Evolutionary conservation across 92 coral and sea anemone species (phyloP).

Genomic region (Epizoanthus ramosus): DNA sequence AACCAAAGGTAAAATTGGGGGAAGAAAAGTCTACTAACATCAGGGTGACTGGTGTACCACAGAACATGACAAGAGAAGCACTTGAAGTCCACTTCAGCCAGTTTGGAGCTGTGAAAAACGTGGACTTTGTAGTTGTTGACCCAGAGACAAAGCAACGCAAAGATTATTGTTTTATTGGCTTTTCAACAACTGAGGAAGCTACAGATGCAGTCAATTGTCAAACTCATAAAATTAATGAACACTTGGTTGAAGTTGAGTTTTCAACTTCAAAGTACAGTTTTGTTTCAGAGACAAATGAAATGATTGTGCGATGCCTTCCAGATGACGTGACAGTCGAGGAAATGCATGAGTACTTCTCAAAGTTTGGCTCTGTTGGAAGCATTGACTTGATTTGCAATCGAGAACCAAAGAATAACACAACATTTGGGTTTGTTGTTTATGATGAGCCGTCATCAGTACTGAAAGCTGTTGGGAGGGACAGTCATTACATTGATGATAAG

Average conservation of each 20-base stretch:
- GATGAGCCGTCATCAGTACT: not conserved
- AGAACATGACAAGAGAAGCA: conserved; percentile 14
- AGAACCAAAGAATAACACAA: conserved; percentile 16
- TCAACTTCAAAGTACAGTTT: conserved; percentile 28
- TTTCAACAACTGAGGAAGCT: conserved; percentile 7
- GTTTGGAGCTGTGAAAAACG: conserved; percentile 11
- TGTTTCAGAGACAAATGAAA: conserved; percentile 18
- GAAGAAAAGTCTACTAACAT: conserved; percentile 23
- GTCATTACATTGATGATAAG: conserved; percentile 31
- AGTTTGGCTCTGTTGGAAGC: conserved; percentile 7
- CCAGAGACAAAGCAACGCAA: conserved; percentile 33
- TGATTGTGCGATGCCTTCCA: conserved; percentile 24
- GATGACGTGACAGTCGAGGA: conserved; percentile 17
- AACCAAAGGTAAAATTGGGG: conserved; percentile 25
- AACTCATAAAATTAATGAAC: conserved; percentile 3
- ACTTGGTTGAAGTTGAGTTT: conserved; percentile 17
- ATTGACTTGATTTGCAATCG: conserved; percentile 36
- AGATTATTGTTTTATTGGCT: conserved; percentile 32
- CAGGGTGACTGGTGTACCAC: conserved; percentile 24
- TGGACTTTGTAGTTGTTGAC: conserved; percentile 34
- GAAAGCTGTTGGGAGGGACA: not conserved
- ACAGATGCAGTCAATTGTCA: conserved; percentile 23
- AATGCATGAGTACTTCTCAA: conserved; percentile 29
- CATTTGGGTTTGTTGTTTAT: conserved; percentile 31
- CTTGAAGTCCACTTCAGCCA: conserved; percentile 14